These are phyloP conservation scores for Sisor rabdophorus DNA, from an alignment of 2,113 vertebrate genomes.

Conservation along the genomic window DNA sequence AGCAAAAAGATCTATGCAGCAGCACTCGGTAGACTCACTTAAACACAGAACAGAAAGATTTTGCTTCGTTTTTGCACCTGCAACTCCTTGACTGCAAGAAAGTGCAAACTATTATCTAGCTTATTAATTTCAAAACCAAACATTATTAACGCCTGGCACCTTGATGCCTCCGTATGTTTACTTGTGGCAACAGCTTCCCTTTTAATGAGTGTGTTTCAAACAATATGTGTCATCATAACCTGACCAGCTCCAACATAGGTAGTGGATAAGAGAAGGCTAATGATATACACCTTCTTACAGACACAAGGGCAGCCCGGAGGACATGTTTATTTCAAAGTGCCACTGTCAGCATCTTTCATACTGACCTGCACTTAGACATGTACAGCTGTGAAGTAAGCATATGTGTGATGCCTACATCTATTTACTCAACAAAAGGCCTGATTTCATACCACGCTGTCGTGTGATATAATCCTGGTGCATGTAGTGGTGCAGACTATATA, in stretches of 20 bases:
- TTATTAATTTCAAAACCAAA: constrained; percentile 29
- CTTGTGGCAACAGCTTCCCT: constrained; percentile 21
- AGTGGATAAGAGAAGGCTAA: constrained; percentile 37
- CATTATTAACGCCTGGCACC: constrained; percentile 38
- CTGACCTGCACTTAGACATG: constrained; percentile 36
- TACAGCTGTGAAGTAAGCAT: background rate
- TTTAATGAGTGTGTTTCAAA: constrained; percentile 45
- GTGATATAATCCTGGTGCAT: background rate
- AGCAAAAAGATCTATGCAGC: constrained; percentile 40
- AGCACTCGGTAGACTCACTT: constrained; percentile 18
- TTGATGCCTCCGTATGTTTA: constrained; percentile 15
- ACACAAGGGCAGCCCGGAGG: constrained; percentile 46
- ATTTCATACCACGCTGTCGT: background rate
- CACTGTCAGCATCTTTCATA: constrained; percentile 37
- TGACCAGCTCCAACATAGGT: constrained; percentile 33
- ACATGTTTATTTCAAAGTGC: constrained; percentile 46
- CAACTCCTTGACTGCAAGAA: constrained; percentile 8
- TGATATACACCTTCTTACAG: constrained; percentile 34
- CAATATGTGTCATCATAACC: constrained; percentile 37
- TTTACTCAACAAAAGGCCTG: background rate
- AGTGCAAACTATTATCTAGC: constrained; percentile 7
- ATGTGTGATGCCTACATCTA: background rate
- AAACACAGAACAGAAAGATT: constrained; percentile 29
- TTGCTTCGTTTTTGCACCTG: background rate
- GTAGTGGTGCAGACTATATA: background rate